Evolutionary conservation across 2,113 vertebrate genomes (phyloP).

Genomic region (Scalopus aquaticus): DNA sequence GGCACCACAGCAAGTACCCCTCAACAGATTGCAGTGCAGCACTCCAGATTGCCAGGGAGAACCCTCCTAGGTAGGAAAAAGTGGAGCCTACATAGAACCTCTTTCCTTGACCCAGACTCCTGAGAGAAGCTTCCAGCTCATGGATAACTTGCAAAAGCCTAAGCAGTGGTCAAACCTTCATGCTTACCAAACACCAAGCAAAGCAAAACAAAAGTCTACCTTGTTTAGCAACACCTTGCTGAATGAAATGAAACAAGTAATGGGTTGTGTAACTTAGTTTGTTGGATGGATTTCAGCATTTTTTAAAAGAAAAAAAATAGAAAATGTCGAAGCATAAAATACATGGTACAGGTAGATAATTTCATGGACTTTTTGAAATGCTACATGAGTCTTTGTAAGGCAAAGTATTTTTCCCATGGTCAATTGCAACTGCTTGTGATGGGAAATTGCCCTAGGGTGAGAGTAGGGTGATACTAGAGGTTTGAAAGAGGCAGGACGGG

Average conservation of each 20-base stretch:
- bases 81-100: background rate
- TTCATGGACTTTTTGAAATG: background rate
- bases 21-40: background rate
- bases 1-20: background rate
- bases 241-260: background rate
- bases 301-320: background rate
- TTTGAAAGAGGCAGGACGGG: background rate
- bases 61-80: background rate
- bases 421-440: background rate
- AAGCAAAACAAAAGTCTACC: background rate
- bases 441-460: background rate
- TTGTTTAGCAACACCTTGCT: background rate
- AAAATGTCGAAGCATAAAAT: background rate
- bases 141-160: background rate
- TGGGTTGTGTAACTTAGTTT: conserved; percentile 7
- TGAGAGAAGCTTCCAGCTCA: background rate
- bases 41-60: background rate
- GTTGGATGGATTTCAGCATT: background rate
- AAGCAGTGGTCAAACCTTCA: background rate
- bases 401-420: background rate
- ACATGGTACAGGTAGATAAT: background rate
- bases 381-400: background rate
- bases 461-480: background rate
- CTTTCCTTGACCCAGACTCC: background rate
- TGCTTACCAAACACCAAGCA: conserved; percentile 20